Evolutionary conservation across 2,113 vertebrate genomes (phyloP).

Genomic region (Malaclemys terrapin): DNA sequence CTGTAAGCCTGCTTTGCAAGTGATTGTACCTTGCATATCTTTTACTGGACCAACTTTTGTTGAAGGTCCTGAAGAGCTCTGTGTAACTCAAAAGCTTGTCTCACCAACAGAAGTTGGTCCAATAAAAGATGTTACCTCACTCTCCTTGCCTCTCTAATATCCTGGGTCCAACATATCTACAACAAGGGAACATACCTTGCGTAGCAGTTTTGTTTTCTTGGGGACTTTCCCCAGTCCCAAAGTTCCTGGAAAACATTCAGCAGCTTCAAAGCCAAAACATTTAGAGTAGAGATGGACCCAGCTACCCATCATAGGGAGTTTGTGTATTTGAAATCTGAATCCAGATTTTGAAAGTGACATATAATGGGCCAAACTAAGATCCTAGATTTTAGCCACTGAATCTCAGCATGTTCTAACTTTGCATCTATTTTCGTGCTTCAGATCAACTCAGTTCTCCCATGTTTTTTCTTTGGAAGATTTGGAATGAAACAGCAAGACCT

Average conservation of each 20-base stretch:
- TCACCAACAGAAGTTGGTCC: too few species aligned
- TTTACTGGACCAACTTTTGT: too few species aligned
- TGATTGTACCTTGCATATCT: background rate
- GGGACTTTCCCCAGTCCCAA: fast-evolving
- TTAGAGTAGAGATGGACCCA: background rate
- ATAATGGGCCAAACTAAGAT: background rate
- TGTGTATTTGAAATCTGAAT: background rate
- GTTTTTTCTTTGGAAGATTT: background rate
- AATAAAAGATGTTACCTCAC: too few species aligned
- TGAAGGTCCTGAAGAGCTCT: too few species aligned
- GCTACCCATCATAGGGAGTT: background rate
- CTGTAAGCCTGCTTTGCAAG: background rate
- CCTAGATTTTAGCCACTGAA: background rate
- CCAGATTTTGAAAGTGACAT: background rate
- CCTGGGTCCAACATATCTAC: background rate
- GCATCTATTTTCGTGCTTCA: background rate
- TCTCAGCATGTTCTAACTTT: background rate
- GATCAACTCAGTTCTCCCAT: background rate
- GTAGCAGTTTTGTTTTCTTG: fast-evolving
- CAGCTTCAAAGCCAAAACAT: too few species aligned
- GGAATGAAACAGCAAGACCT: background rate
- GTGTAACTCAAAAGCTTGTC: too few species aligned
- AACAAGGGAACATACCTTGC: background rate
- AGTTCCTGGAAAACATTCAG: background rate
- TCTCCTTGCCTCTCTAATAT: background rate